A percentile compares a stretch with the other conserved stretches of the same genome.
phyloP scores from a whole-genome alignment of 2,113 vertebrate species.

The Tenrec ecaudatus region DNA sequence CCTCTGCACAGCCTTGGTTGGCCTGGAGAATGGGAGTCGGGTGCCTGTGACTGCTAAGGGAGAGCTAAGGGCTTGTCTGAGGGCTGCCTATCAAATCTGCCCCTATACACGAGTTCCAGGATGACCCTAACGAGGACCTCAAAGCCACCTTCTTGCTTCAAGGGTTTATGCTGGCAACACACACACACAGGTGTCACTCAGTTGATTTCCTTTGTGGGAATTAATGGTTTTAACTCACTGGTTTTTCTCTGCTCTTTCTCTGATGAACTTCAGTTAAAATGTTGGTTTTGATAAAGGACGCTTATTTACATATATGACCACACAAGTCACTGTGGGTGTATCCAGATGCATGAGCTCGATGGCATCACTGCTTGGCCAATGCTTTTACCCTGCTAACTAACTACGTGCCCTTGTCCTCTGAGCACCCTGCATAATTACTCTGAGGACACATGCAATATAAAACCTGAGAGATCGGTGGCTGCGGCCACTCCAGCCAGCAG shows the following conservation, averaged over 20 bases:
- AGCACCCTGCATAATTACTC: not conserved
- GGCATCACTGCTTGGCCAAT: not conserved
- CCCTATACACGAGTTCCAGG: not conserved
- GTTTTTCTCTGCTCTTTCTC: not conserved
- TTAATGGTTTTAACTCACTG: not conserved
- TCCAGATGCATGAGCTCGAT: too few species aligned
- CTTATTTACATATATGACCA: not conserved
- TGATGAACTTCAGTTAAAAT: not conserved
- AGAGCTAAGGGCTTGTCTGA: too few species aligned
- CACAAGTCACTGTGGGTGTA: too few species aligned
- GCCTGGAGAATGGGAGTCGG: rapidly evolving
- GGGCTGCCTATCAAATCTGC: not conserved
- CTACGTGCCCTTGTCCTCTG: not conserved
- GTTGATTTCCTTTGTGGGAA: not conserved
- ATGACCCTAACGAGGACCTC: not conserved
- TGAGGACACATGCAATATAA: not conserved
- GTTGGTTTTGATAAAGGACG: not conserved
- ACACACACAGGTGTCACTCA: too few species aligned
- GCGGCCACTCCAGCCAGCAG: not conserved
- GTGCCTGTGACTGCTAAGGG: rapidly evolving
- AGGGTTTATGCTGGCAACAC: not conserved
- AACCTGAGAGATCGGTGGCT: rapidly evolving
- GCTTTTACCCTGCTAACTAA: not conserved
- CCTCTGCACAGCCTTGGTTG: not conserved
- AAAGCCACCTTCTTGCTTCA: not conserved